Conservation (phyloP, 2,797 vertebrate genomes). For the Mallotus villosus region DNA sequence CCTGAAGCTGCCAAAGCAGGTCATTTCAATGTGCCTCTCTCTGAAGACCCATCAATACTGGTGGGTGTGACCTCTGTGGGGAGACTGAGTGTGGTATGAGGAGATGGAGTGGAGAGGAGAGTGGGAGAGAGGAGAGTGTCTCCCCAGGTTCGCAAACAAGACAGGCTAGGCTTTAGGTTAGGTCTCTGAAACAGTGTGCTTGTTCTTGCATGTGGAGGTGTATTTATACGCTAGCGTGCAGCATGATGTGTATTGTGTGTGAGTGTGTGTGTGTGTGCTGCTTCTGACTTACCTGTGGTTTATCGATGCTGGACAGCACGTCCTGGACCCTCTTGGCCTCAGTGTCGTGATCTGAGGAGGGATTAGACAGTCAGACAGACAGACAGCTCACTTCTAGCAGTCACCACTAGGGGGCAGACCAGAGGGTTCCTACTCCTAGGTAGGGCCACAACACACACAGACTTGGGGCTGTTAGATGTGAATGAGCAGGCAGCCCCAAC, state of each 20-base stretch:
- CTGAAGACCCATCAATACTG: too few relatives aligned
- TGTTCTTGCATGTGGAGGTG: not conserved
- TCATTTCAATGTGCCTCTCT: too few relatives aligned
- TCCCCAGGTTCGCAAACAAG: too few relatives aligned
- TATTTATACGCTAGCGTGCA: not conserved
- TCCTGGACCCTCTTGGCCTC: conserved; percentile 94
- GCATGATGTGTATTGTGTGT: conserved; percentile 2
- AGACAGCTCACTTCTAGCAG: not conserved
- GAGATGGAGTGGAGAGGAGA: too few relatives aligned
- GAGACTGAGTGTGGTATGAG: too few relatives aligned
- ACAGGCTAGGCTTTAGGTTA: not conserved
- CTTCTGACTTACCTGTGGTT: conserved; percentile 87
- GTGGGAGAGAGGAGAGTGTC: too few relatives aligned
- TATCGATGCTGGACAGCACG: conserved; percentile 93
- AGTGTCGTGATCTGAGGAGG: conserved; percentile 88
- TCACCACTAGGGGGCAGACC: conserved; percentile 16
- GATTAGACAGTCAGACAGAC: conserved; percentile 18
- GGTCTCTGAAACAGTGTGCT: not conserved
- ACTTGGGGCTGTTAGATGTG: too few relatives aligned
- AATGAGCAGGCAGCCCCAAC: too few relatives aligned
- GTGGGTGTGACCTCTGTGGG: too few relatives aligned
- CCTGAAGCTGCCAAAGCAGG: not conserved
- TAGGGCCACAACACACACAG: too few relatives aligned
- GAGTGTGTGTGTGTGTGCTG: not conserved
- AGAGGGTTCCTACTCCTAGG: too few relatives aligned